Conservation (phyloP, 2,888 invertebrate species). For the Sphaerophoria rueppellii region DNA sequence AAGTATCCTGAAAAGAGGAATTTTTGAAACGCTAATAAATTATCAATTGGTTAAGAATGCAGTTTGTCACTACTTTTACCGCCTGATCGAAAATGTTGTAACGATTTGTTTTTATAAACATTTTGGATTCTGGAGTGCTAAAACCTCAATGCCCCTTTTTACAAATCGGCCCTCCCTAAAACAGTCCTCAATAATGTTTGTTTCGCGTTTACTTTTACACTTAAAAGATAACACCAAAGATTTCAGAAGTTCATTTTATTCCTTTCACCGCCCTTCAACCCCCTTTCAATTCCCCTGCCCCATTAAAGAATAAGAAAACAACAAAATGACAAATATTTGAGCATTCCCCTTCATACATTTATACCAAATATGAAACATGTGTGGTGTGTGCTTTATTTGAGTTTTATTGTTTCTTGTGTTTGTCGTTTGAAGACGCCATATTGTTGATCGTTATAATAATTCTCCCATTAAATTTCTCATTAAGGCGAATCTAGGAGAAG, state of each 20-base stretch:
- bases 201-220: not conserved
- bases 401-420: constrained; percentile 65
- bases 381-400: constrained; percentile 61
- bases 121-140: no score
- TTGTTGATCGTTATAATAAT: constrained; percentile 58
- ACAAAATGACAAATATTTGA: constrained; percentile 55
- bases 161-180: not conserved
- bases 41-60: no score
- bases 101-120: no score
- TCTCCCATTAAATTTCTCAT: constrained; percentile 69
- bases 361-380: not conserved
- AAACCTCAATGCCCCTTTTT: not conserved
- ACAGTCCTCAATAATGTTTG: not conserved
- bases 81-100: no score
- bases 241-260: constrained; percentile 39
- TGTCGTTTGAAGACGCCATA: not conserved
- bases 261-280: not conserved
- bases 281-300: no score
- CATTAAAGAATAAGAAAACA: not conserved
- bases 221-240: constrained; percentile 40
- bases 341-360: constrained; percentile 41
- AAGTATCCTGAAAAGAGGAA: no score
- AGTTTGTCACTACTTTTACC: no score
- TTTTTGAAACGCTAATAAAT: no score
- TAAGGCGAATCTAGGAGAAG: constrained; percentile 21